Base-by-base conservation (phyloP, 2,888 invertebrate species). In the Tromatobia lineatoria region DNA sequence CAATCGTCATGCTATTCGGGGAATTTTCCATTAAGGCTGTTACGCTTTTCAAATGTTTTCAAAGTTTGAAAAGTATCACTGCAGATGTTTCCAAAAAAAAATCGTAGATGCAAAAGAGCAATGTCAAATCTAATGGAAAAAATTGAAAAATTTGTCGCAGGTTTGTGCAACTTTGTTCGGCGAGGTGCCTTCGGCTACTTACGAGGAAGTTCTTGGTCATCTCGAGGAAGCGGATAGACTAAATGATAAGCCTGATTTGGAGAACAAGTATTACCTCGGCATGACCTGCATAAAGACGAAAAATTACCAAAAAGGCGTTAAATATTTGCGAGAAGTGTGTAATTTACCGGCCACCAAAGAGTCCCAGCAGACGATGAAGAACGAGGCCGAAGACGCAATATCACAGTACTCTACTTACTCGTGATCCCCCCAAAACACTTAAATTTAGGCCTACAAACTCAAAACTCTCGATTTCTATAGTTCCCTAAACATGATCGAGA, bases 121-220 rank as follows among this genome's bases (percentile, higher is more conserved):
- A 29, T 29, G 4, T 29, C 2, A 47, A 69, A 67, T n/a, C 50
- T 42, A 70, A 69, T n/a, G 7, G 3, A 23, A 23, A 47, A 45
- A 15, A 7, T 15, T 45, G 20, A 1, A 34, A 1, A 61, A 61
- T 20, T 20, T 11, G 59, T 67, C 83, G 15, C 50, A 95, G 93
- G 91, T 96, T 15, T 97, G 97, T 7, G 93, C 95, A 7, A 94
- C 96, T 7, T 90, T 97, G 45, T 96, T 95, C 92, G 95, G 95
- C 2, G 95, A 95, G 79, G 95, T 95, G n/a, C 96, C 96, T 10
- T 94, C 93, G 80, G 94, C 95, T 1, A 95, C 95, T 0, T 94
- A 95, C 76, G 94, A 95, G 61, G 96, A 97, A 84, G 96, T 97
- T 1, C 92, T 96, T 34, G 89, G 92, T 18, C 93, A 95, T 88